Evolutionary conservation across 2,113 vertebrate genomes (phyloP).

Genomic region (Cyphotilapia sp.): DNA sequence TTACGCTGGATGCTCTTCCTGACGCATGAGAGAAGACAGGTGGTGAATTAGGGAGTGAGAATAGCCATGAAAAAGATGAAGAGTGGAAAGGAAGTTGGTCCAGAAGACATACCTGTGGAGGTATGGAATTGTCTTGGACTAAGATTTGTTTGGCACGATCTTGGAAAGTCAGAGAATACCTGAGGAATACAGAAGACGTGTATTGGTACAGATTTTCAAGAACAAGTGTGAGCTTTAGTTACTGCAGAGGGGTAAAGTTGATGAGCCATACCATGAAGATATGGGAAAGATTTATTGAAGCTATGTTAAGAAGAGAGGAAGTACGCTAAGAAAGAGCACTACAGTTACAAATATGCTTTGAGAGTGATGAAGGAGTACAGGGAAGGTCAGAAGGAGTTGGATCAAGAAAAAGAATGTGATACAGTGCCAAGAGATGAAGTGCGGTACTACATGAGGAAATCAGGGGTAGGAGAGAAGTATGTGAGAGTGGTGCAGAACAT

Average conservation of each 20-base stretch:
- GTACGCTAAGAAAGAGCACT: background rate
- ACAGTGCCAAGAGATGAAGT: background rate
- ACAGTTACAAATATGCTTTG: background rate
- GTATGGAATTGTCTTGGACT: background rate
- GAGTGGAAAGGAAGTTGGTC: background rate
- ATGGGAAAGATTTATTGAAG: background rate
- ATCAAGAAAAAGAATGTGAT: background rate
- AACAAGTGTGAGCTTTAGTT: background rate
- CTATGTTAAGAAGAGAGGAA: background rate
- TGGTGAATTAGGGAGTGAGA: background rate
- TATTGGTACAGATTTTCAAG: background rate
- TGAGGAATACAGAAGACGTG: background rate
- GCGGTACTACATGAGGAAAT: background rate
- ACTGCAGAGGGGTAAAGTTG: background rate
- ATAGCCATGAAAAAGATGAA: background rate
- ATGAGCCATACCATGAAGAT: background rate
- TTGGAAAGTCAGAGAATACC: background rate
- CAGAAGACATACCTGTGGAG: background rate
- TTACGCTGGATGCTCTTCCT: background rate
- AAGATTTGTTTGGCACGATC: background rate
- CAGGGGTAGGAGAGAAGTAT: background rate
- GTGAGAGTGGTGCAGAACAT: background rate
- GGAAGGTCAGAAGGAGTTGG: background rate
- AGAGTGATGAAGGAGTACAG: background rate
- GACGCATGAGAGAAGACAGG: background rate